phyloP scores from a whole-genome alignment of 2,113 vertebrate species.

The Baryphthengus martii region DNA sequence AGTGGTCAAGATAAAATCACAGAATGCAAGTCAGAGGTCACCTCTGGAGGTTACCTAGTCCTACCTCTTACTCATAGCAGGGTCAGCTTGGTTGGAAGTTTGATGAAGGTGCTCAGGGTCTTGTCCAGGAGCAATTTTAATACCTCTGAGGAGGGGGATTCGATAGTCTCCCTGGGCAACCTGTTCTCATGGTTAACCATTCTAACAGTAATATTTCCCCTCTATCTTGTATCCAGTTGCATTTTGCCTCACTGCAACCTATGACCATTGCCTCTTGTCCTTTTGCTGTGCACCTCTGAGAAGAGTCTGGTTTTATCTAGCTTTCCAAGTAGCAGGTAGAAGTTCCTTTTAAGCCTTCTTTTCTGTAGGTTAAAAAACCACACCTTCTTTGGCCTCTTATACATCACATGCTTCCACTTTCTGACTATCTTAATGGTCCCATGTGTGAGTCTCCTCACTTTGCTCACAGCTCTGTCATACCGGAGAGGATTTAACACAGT shows the following conservation, averaged over 20 bases:
- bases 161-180: background rate
- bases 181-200: background rate
- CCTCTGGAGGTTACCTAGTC: background rate
- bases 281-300: background rate
- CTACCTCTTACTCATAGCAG: background rate
- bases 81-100: background rate
- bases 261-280: background rate
- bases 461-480: background rate
- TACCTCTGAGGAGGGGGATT: background rate
- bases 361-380: background rate
- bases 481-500: background rate
- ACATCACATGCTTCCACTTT: background rate
- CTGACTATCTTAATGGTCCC: background rate
- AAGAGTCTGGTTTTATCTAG: background rate
- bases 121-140: background rate
- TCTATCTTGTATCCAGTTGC: background rate
- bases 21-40: background rate
- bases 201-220: background rate
- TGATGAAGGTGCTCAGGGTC: background rate
- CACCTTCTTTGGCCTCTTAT: background rate
- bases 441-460: rapidly evolving
- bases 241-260: background rate
- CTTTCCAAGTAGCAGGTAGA: background rate
- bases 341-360: background rate
- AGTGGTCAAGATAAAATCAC: background rate